Conservation (phyloP, 37 sponge, comb jelly and placozoan genomes). For the Theonella swinhoei region DNA sequence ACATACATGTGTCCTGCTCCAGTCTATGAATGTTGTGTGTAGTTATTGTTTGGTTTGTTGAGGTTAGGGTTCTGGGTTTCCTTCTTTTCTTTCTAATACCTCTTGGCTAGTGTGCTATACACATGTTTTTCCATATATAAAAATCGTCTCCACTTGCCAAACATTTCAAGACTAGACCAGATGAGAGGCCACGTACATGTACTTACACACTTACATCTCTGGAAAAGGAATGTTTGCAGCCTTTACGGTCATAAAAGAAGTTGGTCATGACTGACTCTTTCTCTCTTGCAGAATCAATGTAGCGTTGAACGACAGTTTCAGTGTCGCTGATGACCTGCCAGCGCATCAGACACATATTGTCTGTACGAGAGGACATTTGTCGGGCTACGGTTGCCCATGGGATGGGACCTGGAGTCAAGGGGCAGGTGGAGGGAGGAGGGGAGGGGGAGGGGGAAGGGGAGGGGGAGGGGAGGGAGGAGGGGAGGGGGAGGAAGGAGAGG, state of each 20-base stretch:
- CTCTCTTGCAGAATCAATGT: not conserved
- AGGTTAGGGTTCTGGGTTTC: too few species aligned
- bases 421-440: not conserved
- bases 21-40: too few species aligned
- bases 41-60: too few species aligned
- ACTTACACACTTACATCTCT: not conserved
- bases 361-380: slow-evolving; percentile 13
- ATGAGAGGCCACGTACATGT: not conserved
- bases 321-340: slow-evolving; percentile 20
- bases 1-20: too few species aligned
- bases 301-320: not conserved
- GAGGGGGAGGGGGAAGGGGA: not conserved
- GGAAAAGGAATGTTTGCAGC: not conserved
- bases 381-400: slow-evolving; percentile 25
- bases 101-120: too few species aligned
- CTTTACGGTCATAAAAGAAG: not conserved
- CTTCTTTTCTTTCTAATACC: too few species aligned
- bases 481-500: not conserved
- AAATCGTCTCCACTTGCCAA: too few species aligned
- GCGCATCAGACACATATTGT: slow-evolving; percentile 29
- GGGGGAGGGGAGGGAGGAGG: not conserved
- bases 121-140: too few species aligned
- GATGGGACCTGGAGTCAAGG: slow-evolving; percentile 22
- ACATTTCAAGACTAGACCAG: not conserved
- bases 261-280: slow-evolving; percentile 5